A percentile compares a stretch with the other conserved stretches of the same genome.
These are phyloP conservation scores for Drosophila obscura DNA, from an alignment of 1,140 invertebrate species.

Conservation along the genomic window DNA sequence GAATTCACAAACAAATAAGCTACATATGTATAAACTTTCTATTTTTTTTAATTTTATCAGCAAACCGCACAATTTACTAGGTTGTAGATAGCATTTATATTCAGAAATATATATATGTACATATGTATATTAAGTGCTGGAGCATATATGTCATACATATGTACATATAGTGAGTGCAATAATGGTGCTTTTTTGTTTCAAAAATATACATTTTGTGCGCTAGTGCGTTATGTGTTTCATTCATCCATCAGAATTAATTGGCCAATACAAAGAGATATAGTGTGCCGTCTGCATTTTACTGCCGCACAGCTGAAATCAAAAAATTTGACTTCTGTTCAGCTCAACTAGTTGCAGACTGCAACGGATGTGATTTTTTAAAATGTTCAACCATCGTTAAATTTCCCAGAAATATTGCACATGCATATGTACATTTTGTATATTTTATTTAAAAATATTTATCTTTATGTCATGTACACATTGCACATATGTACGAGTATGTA, in stretches of 20 bases:
- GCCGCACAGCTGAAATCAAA: constrained; percentile 58
- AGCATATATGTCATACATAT: too few relatives aligned
- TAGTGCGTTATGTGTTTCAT: neutral
- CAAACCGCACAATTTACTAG: too few relatives aligned
- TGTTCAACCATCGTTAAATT: constrained; percentile 33
- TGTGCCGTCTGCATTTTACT: constrained; percentile 56
- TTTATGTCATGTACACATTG: neutral
- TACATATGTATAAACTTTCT: too few relatives aligned
- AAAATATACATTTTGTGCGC: constrained; percentile 1
- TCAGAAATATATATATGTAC: too few relatives aligned
- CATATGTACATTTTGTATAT: constrained; percentile 30
- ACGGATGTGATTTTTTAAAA: constrained; percentile 59
- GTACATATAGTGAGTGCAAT: too few relatives aligned
- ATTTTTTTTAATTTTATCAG: too few relatives aligned
- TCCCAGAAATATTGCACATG: constrained; percentile 23
- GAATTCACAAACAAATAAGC: too few relatives aligned
- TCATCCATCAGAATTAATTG: constrained; percentile 56
- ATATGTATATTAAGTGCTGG: too few relatives aligned
- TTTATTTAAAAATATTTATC: neutral
- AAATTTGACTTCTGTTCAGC: constrained; percentile 63
- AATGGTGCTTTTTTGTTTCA: too few relatives aligned
- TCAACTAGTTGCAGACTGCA: constrained; percentile 36
- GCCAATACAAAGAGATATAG: constrained; percentile 52
- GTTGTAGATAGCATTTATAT: too few relatives aligned
- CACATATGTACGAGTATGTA: too few relatives aligned